Conservation (phyloP, 2,888 invertebrate species). For the Plusia festucae region DNA sequence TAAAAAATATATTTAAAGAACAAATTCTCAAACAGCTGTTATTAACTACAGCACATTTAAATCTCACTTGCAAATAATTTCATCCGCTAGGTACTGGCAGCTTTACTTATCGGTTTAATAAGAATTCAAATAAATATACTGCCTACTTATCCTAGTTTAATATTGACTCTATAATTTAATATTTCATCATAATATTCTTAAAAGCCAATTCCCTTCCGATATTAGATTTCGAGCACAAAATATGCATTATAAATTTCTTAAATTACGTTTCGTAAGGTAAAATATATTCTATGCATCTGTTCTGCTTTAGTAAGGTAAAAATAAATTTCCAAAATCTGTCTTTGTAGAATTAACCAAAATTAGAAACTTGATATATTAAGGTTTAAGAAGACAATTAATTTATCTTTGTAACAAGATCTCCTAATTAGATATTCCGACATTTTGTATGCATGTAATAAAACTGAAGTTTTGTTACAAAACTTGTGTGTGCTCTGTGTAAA, state of each 20-base stretch:
- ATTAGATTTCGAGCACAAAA: background rate
- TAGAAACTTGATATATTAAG: constrained; percentile 32
- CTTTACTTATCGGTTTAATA: too few relatives aligned
- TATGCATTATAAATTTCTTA: background rate
- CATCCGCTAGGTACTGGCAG: background rate
- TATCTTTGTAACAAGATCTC: constrained; percentile 13
- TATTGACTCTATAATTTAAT: background rate
- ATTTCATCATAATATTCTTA: background rate
- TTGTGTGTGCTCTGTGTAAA: too few relatives aligned
- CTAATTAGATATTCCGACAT: constrained; percentile 13
- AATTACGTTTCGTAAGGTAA: background rate
- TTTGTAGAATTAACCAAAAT: constrained; percentile 30
- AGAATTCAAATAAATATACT: too few relatives aligned
- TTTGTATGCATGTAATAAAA: constrained; percentile 13
- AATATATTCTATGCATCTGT: constrained; percentile 8
- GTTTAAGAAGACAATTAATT: constrained; percentile 29
- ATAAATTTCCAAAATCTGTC: constrained; percentile 26
- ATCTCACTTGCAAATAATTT: background rate
- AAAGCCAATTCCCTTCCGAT: background rate
- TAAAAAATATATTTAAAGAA: too few relatives aligned
- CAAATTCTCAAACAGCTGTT: background rate
- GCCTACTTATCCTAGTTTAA: background rate
- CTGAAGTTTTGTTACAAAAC: too few relatives aligned
- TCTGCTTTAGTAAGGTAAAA: constrained; percentile 5
- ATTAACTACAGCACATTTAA: too few relatives aligned